Percentiles rank a stretch among this genome's conserved stretches.
phyloP scores from a whole-genome alignment of 2,113 vertebrate genomes.

The Oreochromis niloticus region DNA sequence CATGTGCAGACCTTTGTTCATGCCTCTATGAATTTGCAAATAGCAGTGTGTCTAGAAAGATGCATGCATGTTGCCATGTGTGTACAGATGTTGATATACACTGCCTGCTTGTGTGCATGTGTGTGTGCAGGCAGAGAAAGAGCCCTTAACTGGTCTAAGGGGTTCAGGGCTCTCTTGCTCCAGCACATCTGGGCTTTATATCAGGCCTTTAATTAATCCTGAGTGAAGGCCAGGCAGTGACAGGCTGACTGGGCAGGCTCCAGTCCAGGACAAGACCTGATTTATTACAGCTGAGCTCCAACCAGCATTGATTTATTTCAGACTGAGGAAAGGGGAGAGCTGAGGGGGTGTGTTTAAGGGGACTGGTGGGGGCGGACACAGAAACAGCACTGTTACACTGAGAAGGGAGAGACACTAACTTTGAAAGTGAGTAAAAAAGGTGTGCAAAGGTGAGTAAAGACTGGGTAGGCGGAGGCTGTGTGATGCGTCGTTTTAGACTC shows the following conservation, averaged over 20 bases:
- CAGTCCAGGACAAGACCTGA: constrained; percentile 95
- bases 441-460: constrained; percentile 27
- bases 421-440: constrained; percentile 22
- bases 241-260: constrained; percentile 98
- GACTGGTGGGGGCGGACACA: constrained; percentile 70
- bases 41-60: background rate
- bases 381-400: constrained; percentile 80
- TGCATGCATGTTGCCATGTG: background rate
- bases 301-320: constrained; percentile 98
- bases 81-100: constrained; percentile 24
- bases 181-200: constrained; percentile 99
- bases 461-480: background rate
- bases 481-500: background rate
- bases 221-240: constrained; percentile 99
- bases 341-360: constrained; percentile 51
- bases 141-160: constrained; percentile 24
- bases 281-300: constrained; percentile 96
- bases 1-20: constrained; percentile 10
- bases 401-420: background rate
- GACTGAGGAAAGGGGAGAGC: constrained; percentile 68
- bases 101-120: background rate
- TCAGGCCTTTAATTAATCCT: constrained; percentile 99
- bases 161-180: constrained; percentile 75
- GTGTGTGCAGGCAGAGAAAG: background rate
- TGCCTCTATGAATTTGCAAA: background rate